These are phyloP conservation scores for Pantherophis vulpinus DNA, from an alignment of 2,797 vertebrate species.

Conservation along the genomic window DNA sequence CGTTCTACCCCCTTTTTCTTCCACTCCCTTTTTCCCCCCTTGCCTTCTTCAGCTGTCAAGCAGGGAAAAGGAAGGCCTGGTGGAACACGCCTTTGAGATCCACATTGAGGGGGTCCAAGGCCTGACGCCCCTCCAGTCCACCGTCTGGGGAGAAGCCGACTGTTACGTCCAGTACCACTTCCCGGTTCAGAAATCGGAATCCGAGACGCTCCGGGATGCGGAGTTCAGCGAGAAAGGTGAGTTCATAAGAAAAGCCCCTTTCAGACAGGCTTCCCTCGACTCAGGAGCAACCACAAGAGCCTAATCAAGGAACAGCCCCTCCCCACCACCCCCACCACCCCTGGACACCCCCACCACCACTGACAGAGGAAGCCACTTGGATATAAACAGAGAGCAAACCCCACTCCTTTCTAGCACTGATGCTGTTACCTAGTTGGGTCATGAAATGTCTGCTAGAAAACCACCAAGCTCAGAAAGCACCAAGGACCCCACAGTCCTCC, in stretches of 20 bases:
- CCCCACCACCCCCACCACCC: no score
- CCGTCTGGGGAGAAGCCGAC: conserved; percentile 96
- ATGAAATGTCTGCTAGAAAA: no score
- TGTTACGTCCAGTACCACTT: conserved; percentile 94
- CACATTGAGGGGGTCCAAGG: conserved; percentile 83
- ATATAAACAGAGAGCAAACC: no score
- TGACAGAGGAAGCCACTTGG: no score
- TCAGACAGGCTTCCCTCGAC: not conserved
- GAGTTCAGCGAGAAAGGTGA: conserved; percentile 75
- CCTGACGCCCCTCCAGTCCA: conserved; percentile 86
- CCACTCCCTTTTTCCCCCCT: not conserved
- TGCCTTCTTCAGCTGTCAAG: conserved; percentile 60
- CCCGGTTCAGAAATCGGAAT: conserved; percentile 75
- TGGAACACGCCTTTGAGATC: conserved; percentile 89
- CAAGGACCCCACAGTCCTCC: no score
- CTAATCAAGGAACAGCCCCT: no score
- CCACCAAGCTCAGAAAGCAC: no score
- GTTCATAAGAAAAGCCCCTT: conserved; percentile 14
- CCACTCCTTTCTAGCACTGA: no score
- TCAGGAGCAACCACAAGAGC: no score
- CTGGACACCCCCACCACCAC: no score
- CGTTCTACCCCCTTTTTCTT: not conserved
- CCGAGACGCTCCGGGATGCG: conserved; percentile 50
- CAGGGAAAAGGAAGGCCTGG: conserved; percentile 56
- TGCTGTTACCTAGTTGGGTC: no score